These are phyloP conservation scores for Acrocephalus kingi DNA, from an alignment of 2,113 vertebrate species.

Conservation along the genomic window DNA sequence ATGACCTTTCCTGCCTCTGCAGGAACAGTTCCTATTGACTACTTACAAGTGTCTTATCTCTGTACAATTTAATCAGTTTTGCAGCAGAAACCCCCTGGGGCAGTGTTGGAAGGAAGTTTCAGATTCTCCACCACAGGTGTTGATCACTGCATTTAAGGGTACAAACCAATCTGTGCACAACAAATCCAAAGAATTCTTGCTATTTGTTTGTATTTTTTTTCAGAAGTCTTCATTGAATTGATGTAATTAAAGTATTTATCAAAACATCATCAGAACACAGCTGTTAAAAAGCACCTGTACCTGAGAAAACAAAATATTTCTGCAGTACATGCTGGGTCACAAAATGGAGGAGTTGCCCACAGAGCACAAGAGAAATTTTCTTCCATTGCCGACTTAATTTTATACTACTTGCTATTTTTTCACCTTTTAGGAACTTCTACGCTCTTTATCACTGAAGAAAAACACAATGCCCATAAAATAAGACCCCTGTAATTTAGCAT, in stretches of 20 bases:
- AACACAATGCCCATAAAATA: fast-evolving
- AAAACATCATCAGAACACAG: background rate
- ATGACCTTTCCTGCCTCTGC: background rate
- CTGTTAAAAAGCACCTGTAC: background rate
- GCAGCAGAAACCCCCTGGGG: background rate
- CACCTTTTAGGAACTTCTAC: background rate
- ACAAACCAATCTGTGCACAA: background rate
- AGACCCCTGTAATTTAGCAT: background rate
- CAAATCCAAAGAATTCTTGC: background rate
- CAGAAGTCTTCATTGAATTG: background rate
- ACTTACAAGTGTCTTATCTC: slow-evolving; percentile 2
- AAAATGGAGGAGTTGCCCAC: background rate
- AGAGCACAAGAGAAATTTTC: background rate
- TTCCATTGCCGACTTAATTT: background rate
- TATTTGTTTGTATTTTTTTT: background rate
- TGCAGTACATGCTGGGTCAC: fast-evolving
- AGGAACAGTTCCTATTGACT: background rate
- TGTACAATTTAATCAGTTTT: background rate
- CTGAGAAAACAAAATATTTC: background rate
- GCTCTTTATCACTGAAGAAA: background rate
- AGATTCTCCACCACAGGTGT: background rate
- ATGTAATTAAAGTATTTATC: background rate
- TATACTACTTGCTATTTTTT: background rate
- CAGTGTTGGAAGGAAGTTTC: background rate
- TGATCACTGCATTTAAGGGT: background rate